Evolutionary conservation across 2,113 vertebrate genomes (phyloP).

Genomic region (Brachypteracias leptosomus): DNA sequence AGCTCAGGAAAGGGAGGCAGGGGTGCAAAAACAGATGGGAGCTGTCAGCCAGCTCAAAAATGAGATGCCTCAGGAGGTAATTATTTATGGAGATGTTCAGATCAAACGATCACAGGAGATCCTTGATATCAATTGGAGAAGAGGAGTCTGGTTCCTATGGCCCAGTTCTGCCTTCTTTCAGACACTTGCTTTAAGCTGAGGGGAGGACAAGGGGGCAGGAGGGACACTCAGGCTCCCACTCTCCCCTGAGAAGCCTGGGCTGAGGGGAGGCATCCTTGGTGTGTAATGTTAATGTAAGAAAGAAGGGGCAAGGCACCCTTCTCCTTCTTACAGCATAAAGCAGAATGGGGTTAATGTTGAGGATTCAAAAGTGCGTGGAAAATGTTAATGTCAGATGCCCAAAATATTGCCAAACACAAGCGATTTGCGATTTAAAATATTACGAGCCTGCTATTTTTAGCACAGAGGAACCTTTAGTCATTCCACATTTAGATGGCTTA

Average conservation of each 20-base stretch:
- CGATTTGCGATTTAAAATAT: slow-evolving; percentile 57
- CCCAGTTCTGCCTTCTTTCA: neutral
- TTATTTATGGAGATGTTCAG: neutral
- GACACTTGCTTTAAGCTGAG: neutral
- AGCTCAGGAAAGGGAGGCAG: neutral
- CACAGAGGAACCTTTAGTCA: slow-evolving; percentile 40
- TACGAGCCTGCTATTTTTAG: slow-evolving; percentile 71
- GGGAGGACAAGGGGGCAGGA: neutral
- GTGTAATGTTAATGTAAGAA: accelerated
- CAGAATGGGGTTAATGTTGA: neutral
- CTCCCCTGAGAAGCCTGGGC: neutral
- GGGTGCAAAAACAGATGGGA: neutral
- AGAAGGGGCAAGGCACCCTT: neutral
- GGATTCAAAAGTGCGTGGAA: neutral
- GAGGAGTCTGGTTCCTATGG: neutral
- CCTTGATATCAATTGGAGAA: neutral
- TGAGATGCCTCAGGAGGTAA: neutral
- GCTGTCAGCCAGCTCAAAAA: neutral
- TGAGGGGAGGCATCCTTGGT: neutral
- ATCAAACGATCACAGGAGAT: neutral
- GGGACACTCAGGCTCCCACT: neutral
- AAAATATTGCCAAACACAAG: slow-evolving; percentile 67
- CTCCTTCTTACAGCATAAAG: neutral
- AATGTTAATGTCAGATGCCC: slow-evolving; percentile 18
- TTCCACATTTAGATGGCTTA: slow-evolving; percentile 67